phyloP scores from a whole-genome alignment of 2,113 vertebrate species.

The Psittacula cyanocephala region DNA sequence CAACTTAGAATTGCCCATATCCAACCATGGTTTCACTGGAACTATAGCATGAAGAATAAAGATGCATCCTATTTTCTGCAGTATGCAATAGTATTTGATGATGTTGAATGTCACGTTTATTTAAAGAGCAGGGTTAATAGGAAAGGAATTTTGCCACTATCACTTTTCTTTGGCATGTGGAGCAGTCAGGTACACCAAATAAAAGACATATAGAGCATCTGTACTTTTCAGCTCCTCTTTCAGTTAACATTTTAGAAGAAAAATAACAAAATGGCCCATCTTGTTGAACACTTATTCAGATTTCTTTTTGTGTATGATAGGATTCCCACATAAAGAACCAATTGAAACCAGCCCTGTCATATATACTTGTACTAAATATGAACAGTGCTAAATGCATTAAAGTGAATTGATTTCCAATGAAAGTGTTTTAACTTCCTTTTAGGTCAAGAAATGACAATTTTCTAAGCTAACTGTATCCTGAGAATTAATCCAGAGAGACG shows the following conservation, averaged over 20 bases:
- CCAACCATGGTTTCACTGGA: background rate
- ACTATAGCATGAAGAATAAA: background rate
- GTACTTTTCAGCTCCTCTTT: background rate
- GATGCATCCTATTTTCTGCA: background rate
- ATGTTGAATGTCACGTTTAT: background rate
- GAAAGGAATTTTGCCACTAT: background rate
- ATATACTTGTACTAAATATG: conserved; percentile 68
- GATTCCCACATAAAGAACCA: conserved; percentile 63
- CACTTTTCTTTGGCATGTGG: background rate
- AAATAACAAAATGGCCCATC: conserved; percentile 51
- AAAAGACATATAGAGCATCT: background rate
- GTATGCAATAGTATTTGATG: conserved; percentile 7
- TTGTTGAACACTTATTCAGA: conserved; percentile 65
- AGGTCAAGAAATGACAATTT: conserved; percentile 79
- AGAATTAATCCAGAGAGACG: conserved; percentile 72
- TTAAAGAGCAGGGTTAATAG: conserved; percentile 34
- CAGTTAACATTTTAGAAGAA: conserved; percentile 8
- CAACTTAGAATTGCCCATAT: background rate
- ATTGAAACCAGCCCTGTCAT: conserved; percentile 64
- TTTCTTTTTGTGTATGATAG: conserved; percentile 49
- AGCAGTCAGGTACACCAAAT: background rate
- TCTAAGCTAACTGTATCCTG: conserved; percentile 61
- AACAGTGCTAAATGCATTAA: conserved; percentile 75
- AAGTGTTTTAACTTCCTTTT: conserved; percentile 74
- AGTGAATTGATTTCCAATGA: conserved; percentile 68